A percentile compares a stretch with the other conserved stretches of the same genome.
phyloP scores from a whole-genome alignment of 1,140 invertebrate species.

The Drosophila lacertosa region DNA sequence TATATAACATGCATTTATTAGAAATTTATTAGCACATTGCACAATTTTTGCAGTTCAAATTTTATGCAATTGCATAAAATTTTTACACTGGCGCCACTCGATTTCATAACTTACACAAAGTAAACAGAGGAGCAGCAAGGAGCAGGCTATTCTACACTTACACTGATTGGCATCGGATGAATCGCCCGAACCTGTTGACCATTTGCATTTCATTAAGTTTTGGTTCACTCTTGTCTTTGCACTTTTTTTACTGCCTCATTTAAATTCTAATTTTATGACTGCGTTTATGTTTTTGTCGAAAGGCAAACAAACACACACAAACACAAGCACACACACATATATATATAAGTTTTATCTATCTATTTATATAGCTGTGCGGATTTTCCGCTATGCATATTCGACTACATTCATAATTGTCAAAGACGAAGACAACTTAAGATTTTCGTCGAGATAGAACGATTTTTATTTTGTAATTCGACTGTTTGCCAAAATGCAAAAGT shows the following conservation, averaged over 20 bases:
- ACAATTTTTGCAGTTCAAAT: slow-evolving; percentile 56
- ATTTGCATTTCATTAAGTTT: slow-evolving; percentile 77
- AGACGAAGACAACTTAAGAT: slow-evolving; percentile 21
- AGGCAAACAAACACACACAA: slow-evolving; percentile 35
- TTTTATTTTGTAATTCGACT: slow-evolving; percentile 4
- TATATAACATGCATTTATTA: slow-evolving; percentile 79
- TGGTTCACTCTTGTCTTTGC: slow-evolving; percentile 30
- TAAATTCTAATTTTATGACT: slow-evolving; percentile 78
- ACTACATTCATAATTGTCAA: slow-evolving; percentile 63
- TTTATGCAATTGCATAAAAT: slow-evolving; percentile 69
- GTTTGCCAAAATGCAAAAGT: slow-evolving; percentile 21
- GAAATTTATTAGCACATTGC: slow-evolving; percentile 70
- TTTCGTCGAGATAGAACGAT: slow-evolving; percentile 12
- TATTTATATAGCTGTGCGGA: slow-evolving; percentile 53
- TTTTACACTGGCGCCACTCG: slow-evolving; percentile 72
- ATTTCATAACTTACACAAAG: slow-evolving; percentile 78
- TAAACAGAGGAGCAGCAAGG: slow-evolving; percentile 18
- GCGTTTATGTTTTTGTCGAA: slow-evolving; percentile 77
- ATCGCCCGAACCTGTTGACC: slow-evolving; percentile 72
- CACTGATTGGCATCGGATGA: slow-evolving; percentile 68
- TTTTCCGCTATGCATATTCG: slow-evolving; percentile 42
- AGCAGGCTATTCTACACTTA: slow-evolving; percentile 55
- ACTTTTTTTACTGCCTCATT: slow-evolving; percentile 72
- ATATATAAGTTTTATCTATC: slow-evolving; percentile 42
- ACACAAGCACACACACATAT: slow-evolving; percentile 10